A percentile compares a stretch with the other conserved stretches of the same genome.
Conservation (phyloP, 2,797 vertebrate genomes). For the Centropyge bicolor region DNA sequence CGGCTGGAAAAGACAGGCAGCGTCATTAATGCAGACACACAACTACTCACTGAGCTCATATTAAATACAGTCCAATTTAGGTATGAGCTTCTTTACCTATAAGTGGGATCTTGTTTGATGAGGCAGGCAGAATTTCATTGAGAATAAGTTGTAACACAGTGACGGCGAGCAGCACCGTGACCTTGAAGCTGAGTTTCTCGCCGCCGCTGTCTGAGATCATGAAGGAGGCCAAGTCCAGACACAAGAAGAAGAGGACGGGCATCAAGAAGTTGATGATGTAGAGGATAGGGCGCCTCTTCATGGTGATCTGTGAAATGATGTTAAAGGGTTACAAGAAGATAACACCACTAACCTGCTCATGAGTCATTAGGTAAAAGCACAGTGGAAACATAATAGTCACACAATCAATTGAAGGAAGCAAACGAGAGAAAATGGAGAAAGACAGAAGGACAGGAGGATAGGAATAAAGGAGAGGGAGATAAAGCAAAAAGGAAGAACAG, state of each 20-base stretch:
- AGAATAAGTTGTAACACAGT: slow-evolving; percentile 88
- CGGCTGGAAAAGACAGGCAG: slow-evolving; percentile 56
- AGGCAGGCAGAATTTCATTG: slow-evolving; percentile 86
- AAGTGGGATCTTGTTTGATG: slow-evolving; percentile 81
- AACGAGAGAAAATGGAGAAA: neutral
- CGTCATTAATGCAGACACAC: neutral
- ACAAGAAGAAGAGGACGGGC: slow-evolving; percentile 76
- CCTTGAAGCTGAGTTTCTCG: slow-evolving; percentile 86
- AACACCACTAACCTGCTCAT: too few species aligned
- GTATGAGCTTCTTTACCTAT: slow-evolving; percentile 80
- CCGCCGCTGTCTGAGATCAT: slow-evolving; percentile 77
- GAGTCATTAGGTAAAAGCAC: neutral
- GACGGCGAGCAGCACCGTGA: slow-evolving; percentile 85
- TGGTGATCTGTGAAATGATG: slow-evolving; percentile 48
- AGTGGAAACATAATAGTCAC: too few species aligned
- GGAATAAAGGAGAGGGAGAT: neutral
- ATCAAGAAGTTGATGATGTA: slow-evolving; percentile 69
- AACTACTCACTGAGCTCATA: neutral
- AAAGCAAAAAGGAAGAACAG: neutral
- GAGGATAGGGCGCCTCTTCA: slow-evolving; percentile 52
- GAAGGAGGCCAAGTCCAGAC: slow-evolving; percentile 84
- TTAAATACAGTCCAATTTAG: neutral
- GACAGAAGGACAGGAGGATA: neutral
- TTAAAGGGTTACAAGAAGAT: too few species aligned
- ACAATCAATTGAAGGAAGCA: too few species aligned